These are phyloP conservation scores for Cyphomyrus plagiostoma DNA, from an alignment of 2,113 vertebrate species.

Conservation along the genomic window DNA sequence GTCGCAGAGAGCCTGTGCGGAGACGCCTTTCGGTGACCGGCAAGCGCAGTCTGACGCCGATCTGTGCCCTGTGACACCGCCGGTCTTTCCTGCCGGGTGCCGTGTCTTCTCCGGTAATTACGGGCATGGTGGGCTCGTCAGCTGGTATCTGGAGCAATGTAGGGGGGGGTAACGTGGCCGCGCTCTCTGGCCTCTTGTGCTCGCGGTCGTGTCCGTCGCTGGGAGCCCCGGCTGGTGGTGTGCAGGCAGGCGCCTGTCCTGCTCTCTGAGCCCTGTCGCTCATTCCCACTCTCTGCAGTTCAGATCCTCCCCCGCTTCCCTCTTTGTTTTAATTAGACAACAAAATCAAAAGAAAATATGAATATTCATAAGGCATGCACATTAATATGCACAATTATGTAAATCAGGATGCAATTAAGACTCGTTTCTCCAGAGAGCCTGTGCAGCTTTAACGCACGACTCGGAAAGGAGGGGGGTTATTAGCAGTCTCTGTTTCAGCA, in stretches of 20 bases:
- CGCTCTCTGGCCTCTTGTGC: background rate
- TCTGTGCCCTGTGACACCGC: background rate
- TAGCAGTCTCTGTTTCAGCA: conserved; percentile 65
- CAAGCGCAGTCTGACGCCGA: background rate
- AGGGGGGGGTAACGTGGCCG: background rate
- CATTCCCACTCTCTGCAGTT: conserved; percentile 59
- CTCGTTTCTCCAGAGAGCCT: conserved; percentile 70
- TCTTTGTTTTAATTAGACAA: conserved; percentile 82
- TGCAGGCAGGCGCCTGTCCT: conserved; percentile 67
- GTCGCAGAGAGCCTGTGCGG: background rate
- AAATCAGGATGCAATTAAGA: conserved; percentile 94
- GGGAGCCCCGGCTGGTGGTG: conserved; percentile 57
- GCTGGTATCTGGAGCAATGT: background rate
- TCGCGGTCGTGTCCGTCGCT: background rate
- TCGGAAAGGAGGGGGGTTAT: conserved; percentile 64
- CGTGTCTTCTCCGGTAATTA: background rate
- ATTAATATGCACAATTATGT: conserved; percentile 98
- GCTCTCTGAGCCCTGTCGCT: conserved; percentile 71
- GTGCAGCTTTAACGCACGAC: conserved; percentile 70
- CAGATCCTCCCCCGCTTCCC: conserved; percentile 44
- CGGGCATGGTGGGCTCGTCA: background rate
- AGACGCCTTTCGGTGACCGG: background rate
- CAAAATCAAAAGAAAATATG: conserved; percentile 77
- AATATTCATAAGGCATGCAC: conserved; percentile 81
- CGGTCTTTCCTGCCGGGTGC: background rate